Evolutionary conservation across 2,888 invertebrate species (phyloP).

Genomic region (Cremastobaeus sp.): DNA sequence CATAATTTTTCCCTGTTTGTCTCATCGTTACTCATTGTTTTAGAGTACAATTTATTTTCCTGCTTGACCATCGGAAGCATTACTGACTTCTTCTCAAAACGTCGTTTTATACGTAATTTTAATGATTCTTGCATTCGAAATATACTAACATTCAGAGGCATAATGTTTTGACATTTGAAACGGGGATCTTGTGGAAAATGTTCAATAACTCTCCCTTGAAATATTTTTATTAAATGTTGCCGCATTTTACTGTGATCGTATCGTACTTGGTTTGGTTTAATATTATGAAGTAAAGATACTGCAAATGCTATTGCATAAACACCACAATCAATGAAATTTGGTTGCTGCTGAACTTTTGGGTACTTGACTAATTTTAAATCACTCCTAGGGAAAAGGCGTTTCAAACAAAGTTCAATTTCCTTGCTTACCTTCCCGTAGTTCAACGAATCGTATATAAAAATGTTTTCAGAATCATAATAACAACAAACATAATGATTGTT

Average conservation of each 20-base stretch:
- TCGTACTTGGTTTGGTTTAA: conserved; percentile 17
- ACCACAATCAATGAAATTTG: conserved; percentile 22
- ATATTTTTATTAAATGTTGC: conserved; percentile 11
- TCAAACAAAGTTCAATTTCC: conserved; percentile 11
- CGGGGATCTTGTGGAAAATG: conserved; percentile 27
- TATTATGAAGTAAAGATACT: conserved; percentile 11
- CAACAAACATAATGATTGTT: conserved; percentile 14
- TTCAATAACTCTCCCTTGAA: neutral
- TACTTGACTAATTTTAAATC: conserved; percentile 11
- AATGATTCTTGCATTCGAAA: neutral
- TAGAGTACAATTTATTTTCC: too few species aligned
- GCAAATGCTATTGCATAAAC: conserved; percentile 26
- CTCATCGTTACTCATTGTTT: too few species aligned
- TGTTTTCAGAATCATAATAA: conserved; percentile 14
- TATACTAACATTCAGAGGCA: neutral
- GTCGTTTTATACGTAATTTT: neutral
- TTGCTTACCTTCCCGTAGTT: neutral
- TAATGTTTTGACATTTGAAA: neutral
- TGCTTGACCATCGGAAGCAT: too few species aligned
- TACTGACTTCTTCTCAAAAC: too few species aligned
- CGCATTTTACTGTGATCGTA: conserved; percentile 6
- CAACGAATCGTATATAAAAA: conserved; percentile 22
- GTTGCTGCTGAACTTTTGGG: conserved; percentile 16
- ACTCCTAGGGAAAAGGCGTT: conserved; percentile 8
- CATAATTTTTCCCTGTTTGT: too few species aligned